Evolutionary conservation across 2,888 invertebrate genomes (phyloP), one percentile per base, ranked within the genome.

Genomic region (Scaeva pyrastri): DNA sequence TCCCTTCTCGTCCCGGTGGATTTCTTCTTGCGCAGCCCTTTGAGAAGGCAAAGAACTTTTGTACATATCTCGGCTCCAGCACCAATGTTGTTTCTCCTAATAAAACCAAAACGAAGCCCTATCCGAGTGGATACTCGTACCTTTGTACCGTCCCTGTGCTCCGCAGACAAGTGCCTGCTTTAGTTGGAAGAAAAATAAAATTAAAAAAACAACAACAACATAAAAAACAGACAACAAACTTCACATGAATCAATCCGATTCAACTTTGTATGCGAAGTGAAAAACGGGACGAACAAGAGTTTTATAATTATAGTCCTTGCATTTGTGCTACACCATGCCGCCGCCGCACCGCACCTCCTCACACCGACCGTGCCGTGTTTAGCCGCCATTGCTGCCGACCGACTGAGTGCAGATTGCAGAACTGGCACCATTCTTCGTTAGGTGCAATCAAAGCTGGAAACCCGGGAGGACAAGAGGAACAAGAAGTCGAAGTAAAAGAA

Each of bases 191-290:
- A 11, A 10, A 58, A 19, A 19, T 10, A 48, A 58, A 12, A 16
- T 16, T 16, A 58, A 26, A 55, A 52, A 52, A 52, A 14, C 12
- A 52, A 58, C n/a, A n/a, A n/a, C n/a, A n/a, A n/a, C n/a, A n/a
- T n/a, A n/a, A n/a, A n/a, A 39, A 68, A 31, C 68, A 68, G 68
- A 68, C 68, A 68, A 76, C 71, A 48, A 71, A 76, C 84, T 75
- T 75, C 79, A 79, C 84, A 84, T 84, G 84, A 84, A 84, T 84
- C 84, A 84, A 79, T 84, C 64, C 71, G 64, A 43, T 43, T 78
- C 74, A 43, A 71, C 70, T 78, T 56, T 74, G 50, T 70, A 62
- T 71, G 62, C 39, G 66, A 78, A 50, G 84, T 84, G 79, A 58
- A 75, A 79, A 84, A 75, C 79, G 66, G 79, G 85, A 76, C 55